phyloP scores from a whole-genome alignment of 2,113 vertebrate species.

The Hemichromis elongatus region DNA sequence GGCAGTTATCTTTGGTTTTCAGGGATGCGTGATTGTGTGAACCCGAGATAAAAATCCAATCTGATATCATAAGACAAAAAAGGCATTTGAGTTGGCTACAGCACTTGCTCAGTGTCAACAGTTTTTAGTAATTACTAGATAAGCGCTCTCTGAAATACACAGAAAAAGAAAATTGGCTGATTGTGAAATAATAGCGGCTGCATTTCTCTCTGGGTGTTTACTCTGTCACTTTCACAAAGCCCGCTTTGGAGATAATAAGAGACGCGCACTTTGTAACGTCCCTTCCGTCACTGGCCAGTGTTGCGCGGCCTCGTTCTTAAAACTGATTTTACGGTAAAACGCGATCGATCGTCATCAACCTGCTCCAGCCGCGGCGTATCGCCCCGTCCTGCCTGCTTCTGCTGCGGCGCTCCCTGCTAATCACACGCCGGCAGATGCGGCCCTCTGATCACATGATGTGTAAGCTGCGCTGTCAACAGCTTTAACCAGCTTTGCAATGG shows the following conservation, averaged over 20 bases:
- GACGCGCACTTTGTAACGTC: conserved; percentile 25
- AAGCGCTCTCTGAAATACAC: conserved; percentile 67
- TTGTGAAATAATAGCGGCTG: conserved; percentile 60
- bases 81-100: conserved; percentile 64
- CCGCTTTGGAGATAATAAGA: conserved; percentile 41
- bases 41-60: conserved; percentile 67
- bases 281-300: neutral
- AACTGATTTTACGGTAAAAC: conserved; percentile 43
- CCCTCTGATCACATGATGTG: conserved; percentile 61
- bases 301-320: neutral
- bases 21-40: conserved; percentile 63
- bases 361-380: neutral
- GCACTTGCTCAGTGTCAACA: conserved; percentile 70
- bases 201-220: conserved; percentile 57
- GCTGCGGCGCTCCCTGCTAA: conserved; percentile 41
- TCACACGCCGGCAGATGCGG: conserved; percentile 51
- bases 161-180: conserved; percentile 57
- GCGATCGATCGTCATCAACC: conserved; percentile 44
- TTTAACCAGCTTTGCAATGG: conserved; percentile 63
- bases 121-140: conserved; percentile 73
- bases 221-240: conserved; percentile 55
- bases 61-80: conserved; percentile 71
- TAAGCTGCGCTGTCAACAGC: conserved; percentile 73
- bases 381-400: conserved; percentile 33
- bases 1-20: conserved; percentile 61